Evolutionary conservation across 2,888 invertebrate genomes (phyloP), one percentile per base, ranked within the genome.

Genomic region (Lasioglossum vierecki): DNA sequence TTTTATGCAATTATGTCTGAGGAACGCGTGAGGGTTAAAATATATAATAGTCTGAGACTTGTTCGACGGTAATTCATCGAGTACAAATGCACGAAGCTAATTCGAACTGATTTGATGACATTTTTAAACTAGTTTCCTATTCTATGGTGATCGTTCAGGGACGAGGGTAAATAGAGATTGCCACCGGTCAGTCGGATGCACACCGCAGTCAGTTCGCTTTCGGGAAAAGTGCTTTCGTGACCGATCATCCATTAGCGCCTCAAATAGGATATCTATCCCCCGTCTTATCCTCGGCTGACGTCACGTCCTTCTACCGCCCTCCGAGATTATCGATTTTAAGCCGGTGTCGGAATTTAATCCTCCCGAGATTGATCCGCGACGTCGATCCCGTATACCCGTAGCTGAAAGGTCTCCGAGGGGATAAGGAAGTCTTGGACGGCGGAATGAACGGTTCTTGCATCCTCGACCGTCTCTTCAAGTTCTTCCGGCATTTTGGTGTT

Each of bases 161-260:
- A 53, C 9, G 9, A 22, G 60, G 26, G 26, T 60, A 60, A 60
- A 60, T 60, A 60, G 60, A 60, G 60, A 60, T 60, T 60, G 60
- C 60, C 4, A 26, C 60, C 41, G 68, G 60, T 75, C 60, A 72
- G 49, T 53, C 68, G 83, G n/a, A 66, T 74, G n/a, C 80, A 70
- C 41, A 63, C 80, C 80, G 39, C 76, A 68, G 77, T 83, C 79
- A 49, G 72, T 77, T 76, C 76, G 71, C 60, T 72, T 49, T 13
- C 73, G 68, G 71, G 68, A 35, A 82, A 86, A 76, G 76, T 82
- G 83, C 83, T 85, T 80, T 84, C 84, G 80, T 78, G 83, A 82
- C 88, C 86, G 84, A 88, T 88, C 88, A 86, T 86, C 88, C 85
- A 88, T 88, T 88, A 86, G 82, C 83, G 82, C 41, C 71, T 46